Conservation (phyloP, 2,797 vertebrate species). For the Lophius americanus region DNA sequence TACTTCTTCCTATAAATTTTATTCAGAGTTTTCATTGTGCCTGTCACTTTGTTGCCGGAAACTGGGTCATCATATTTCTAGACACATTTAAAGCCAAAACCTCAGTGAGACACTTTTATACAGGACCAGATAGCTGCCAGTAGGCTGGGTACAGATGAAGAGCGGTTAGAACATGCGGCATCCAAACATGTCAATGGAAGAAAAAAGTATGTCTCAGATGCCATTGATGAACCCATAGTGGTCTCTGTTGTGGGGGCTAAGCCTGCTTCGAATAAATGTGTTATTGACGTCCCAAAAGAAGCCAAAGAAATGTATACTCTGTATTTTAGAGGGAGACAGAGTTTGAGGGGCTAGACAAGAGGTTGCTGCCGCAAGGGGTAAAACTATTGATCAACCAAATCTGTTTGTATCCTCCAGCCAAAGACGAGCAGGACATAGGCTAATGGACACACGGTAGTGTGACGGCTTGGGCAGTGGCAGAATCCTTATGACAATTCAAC, state of each 20-base stretch:
- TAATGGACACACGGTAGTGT: constrained; percentile 51
- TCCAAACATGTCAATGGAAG: constrained; percentile 63
- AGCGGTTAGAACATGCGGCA: constrained; percentile 34
- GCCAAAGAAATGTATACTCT: constrained; percentile 51
- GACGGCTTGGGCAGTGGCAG: constrained; percentile 39
- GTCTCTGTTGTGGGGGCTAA: constrained; percentile 63
- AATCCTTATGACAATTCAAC: constrained; percentile 48
- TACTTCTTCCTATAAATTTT: constrained; percentile 41
- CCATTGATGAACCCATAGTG: constrained; percentile 68
- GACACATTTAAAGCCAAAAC: constrained; percentile 67
- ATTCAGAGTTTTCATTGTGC: constrained; percentile 54
- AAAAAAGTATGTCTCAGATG: constrained; percentile 78
- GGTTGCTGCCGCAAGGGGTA: constrained; percentile 32
- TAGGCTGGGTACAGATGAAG: constrained; percentile 37
- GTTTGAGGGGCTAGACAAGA: constrained; percentile 43
- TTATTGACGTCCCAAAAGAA: constrained; percentile 73
- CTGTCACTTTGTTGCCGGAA: constrained; percentile 64
- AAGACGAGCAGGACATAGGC: constrained; percentile 32
- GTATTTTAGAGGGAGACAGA: constrained; percentile 30
- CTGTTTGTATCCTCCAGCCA: constrained; percentile 40
- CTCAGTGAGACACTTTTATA: constrained; percentile 62
- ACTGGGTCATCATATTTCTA: constrained; percentile 73
- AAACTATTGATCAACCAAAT: constrained; percentile 56
- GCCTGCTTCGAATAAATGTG: constrained; percentile 63
- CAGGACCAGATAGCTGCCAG: constrained; percentile 58